Base-by-base conservation (phyloP, 2,888 invertebrate genomes). In the Aquatica leii region DNA sequence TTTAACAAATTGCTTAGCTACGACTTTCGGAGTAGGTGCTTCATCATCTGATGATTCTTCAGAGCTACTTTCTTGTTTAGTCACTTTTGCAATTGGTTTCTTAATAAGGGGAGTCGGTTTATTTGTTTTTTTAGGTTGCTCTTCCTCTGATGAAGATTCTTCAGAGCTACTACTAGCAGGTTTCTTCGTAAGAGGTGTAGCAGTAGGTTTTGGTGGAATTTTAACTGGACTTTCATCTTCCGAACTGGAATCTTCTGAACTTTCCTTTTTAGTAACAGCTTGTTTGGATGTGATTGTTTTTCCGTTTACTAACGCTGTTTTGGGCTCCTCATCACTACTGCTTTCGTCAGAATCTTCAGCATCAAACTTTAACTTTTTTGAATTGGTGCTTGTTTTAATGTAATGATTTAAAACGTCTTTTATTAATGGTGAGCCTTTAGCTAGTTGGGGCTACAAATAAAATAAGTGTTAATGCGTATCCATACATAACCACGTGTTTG, bases 371-470 rank as follows among this genome's bases (percentile, higher is more conserved):
- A 74, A 55, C 62, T 74, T 74, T 31, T 87, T 77, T 50, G 86
- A 86, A 62, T 82, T 84, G 14, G 76, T 69, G 40, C 81, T 77
- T 65, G 80, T 83, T 73, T 86, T 85, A 75, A 86, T 84, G 74
- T 83, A 89, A 72, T 85, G 83, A 5, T 81, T 77, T 15, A 88
- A 68, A 11, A 92, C 83, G 9, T 91, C 90, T 9, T 78, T 69
- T n/a, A 93, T 80, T 9, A 85, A 83, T 0, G 91, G 89, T 0
- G 87, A 84, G 56, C 88, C 90, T 78, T 91, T 90, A 0, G 84
- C 83, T 52, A 89, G 80, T 8, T 82, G 79, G 69, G 84, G 85
- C 92, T 93, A 80, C 69, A 86, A 86, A 67, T 66, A 64, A 71
- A 61, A 52, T 37, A 31, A 4, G 15, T 18, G 18, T 53, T 12